Conservation (phyloP, 2,888 invertebrate genomes). For the Dione juno region DNA sequence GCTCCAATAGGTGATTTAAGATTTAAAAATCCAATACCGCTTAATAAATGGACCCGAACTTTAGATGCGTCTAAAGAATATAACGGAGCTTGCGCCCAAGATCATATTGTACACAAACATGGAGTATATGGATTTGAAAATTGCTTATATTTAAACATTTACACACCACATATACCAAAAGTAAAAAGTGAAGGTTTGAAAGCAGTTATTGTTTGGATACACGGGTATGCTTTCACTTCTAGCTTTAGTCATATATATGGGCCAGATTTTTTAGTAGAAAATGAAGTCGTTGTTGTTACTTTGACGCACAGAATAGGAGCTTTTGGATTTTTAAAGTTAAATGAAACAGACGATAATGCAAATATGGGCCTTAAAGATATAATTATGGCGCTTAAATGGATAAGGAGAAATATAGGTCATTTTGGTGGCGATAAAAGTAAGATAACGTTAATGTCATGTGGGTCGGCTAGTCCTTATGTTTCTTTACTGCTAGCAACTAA, state of each 20-base stretch:
- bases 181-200: conserved; percentile 47
- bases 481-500: conserved; percentile 67
- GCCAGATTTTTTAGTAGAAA: conserved; percentile 73
- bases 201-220: conserved; percentile 73
- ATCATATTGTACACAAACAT: conserved; percentile 73
- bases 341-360: conserved; percentile 60
- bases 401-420: conserved; percentile 62
- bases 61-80: conserved; percentile 82
- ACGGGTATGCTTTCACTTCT: conserved; percentile 73
- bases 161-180: conserved; percentile 79
- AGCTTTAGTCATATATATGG: conserved; percentile 76
- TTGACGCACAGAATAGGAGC: conserved; percentile 71
- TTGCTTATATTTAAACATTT: conserved; percentile 88
- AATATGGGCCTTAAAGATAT: conserved; percentile 80
- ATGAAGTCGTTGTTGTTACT: conserved; percentile 67
- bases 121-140: conserved; percentile 79
- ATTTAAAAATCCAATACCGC: conserved; percentile 68
- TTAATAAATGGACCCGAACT: conserved; percentile 74
- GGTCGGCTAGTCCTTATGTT: conserved; percentile 69
- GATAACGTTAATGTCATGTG: conserved; percentile 71
- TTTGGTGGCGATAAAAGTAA: conserved; percentile 70
- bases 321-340: conserved; percentile 72
- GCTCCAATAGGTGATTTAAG: conserved; percentile 64
- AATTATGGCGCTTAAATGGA: conserved; percentile 73
- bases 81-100: conserved; percentile 85